Evolutionary conservation across 2,888 invertebrate genomes (phyloP).

Genomic region (Poecilobothrus nobilitatus): DNA sequence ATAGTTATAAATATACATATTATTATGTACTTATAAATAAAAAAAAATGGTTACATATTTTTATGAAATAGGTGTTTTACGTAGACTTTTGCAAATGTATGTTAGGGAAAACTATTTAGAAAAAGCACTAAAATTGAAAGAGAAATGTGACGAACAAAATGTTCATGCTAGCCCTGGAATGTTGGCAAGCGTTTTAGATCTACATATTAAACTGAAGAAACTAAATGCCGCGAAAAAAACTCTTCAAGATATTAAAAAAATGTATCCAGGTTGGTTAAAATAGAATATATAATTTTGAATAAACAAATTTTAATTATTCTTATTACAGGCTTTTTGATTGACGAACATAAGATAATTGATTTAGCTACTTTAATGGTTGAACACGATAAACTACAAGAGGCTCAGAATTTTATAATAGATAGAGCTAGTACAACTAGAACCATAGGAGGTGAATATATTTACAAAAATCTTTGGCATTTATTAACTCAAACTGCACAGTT

Average conservation of each 20-base stretch:
- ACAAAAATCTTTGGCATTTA: conserved; percentile 55
- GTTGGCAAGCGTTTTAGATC: conserved; percentile 55
- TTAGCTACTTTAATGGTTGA: conserved; percentile 53
- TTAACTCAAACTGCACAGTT: conserved; percentile 47
- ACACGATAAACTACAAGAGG: conserved; percentile 34
- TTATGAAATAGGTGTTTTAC: conserved; percentile 40
- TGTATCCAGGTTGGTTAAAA: conserved; percentile 41
- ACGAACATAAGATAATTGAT: conserved; percentile 58
- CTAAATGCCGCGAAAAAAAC: conserved; percentile 48
- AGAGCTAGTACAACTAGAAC: conserved; percentile 46
- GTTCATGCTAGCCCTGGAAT: conserved; percentile 57
- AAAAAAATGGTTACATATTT: too few species aligned
- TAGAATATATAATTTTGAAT: too few species aligned
- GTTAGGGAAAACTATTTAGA: conserved; percentile 50
- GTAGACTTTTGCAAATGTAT: conserved; percentile 52
- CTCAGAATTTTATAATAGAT: conserved; percentile 44
- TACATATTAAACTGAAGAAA: conserved; percentile 51
- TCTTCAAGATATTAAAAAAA: conserved; percentile 48
- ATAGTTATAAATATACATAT: too few species aligned
- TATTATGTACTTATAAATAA: too few species aligned
- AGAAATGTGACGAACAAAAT: conserved; percentile 47
- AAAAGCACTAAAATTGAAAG: conserved; percentile 49
- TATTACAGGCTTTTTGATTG: conserved; percentile 48
- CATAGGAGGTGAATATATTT: conserved; percentile 45
- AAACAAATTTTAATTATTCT: background rate